These are phyloP conservation scores for Iphiclides podalirius DNA, from an alignment of 2,888 invertebrate species.

Conservation along the genomic window DNA sequence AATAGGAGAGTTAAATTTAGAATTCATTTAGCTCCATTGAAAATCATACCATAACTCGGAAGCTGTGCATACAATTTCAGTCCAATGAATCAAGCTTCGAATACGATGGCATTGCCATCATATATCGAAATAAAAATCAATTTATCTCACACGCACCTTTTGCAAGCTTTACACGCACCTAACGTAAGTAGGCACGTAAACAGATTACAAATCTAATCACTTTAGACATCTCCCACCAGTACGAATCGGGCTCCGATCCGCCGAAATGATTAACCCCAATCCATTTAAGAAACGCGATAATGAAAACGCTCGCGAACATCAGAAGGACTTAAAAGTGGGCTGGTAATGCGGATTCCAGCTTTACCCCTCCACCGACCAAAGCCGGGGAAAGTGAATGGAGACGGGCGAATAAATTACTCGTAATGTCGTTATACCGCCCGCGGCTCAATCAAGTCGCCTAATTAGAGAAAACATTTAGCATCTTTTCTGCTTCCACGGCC, in stretches of 20 bases:
- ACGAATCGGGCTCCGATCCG: constrained; percentile 12
- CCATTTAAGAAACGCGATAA: constrained; percentile 62
- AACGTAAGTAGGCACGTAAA: background rate
- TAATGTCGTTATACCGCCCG: constrained; percentile 42
- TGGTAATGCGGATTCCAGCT: constrained; percentile 55
- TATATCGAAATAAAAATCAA: background rate
- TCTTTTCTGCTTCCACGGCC: constrained; percentile 19
- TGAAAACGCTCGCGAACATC: constrained; percentile 60
- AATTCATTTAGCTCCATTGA: too few species aligned
- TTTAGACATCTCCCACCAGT: constrained; percentile 19
- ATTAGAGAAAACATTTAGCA: constrained; percentile 45
- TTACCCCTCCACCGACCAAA: constrained; percentile 35
- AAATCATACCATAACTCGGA: too few species aligned
- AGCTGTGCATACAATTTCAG: too few species aligned
- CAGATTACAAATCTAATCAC: constrained; percentile 24
- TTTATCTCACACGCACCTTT: constrained; percentile 10
- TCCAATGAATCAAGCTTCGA: too few species aligned
- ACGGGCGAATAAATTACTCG: constrained; percentile 54
- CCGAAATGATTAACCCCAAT: constrained; percentile 54
- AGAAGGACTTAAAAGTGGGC: constrained; percentile 48
- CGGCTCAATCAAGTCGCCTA: constrained; percentile 42
- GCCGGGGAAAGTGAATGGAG: constrained; percentile 49
- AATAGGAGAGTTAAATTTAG: too few species aligned
- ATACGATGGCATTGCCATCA: background rate
- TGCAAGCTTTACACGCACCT: background rate